Evolutionary conservation across 1,140 invertebrate genomes (phyloP).

Genomic region (Cydia splendana): DNA sequence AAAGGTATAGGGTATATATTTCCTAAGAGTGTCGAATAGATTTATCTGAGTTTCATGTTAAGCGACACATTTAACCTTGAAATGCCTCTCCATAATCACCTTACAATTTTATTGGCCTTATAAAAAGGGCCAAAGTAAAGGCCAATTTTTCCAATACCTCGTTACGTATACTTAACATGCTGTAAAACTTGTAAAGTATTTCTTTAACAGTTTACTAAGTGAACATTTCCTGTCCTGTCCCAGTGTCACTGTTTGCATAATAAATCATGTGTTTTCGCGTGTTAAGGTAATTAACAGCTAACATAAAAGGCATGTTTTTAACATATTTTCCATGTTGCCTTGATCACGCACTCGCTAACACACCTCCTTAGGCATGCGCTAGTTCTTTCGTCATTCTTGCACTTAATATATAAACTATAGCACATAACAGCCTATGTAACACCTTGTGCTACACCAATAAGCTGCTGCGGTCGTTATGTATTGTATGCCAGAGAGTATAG

Average conservation of each 20-base stretch:
- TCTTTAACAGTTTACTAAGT: neutral
- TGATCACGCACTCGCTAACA: neutral
- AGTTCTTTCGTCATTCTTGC: neutral
- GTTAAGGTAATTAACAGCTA: slow-evolving; percentile 15
- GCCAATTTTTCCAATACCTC: too few species aligned
- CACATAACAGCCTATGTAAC: slow-evolving; percentile 8
- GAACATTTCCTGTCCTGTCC: neutral
- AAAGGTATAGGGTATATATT: too few species aligned
- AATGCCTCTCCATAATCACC: too few species aligned
- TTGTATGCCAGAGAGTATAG: neutral
- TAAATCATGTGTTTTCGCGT: neutral
- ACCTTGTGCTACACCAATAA: neutral
- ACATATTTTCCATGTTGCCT: slow-evolving; percentile 11
- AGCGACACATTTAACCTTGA: too few species aligned
- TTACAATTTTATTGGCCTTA: too few species aligned
- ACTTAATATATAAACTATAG: neutral
- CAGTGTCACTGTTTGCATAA: neutral
- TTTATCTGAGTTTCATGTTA: too few species aligned
- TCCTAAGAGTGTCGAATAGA: too few species aligned
- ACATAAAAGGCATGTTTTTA: neutral
- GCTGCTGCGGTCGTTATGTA: neutral
- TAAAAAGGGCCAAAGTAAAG: too few species aligned
- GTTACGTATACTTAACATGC: neutral
- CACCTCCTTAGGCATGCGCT: neutral
- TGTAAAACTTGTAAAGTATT: neutral